Base-by-base conservation (phyloP, 2,113 vertebrate species). In the Melanostigma gelatinosum region DNA sequence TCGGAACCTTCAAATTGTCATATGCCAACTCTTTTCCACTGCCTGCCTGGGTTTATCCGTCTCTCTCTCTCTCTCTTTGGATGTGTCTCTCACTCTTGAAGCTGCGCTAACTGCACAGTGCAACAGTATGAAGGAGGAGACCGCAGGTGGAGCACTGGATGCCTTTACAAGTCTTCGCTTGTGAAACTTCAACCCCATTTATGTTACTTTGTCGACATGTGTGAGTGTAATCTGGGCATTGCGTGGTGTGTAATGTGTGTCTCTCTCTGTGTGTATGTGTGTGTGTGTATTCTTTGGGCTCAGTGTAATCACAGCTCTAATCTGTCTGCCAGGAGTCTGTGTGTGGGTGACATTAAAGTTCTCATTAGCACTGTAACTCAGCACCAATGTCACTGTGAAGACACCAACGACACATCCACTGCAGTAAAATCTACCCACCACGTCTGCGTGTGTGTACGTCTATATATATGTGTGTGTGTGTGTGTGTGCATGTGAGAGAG, bases 311-410 rank as follows among this genome's bases (percentile, higher is more conserved):
- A 82, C 90, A 68, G 81, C 72, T 92, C 92, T 91, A 91, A 92
- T 93, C 87, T 91, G 77, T 91, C 79, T 85, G 90, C 86, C 78
- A 71, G 82, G 86, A 91, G 79, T 90, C 89, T 89, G 79, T 91
- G 88, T 92, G 90, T 92, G 90, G 89, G 88, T 94, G 91, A 94
- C 89, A 93, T 91, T 93, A 87, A 91, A 93, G 92, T 90, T 93
- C 89, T 94, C 91, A 93, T 94, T 93, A 92, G 89, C 93, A 87
- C 88, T 83, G 89, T 82, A 94, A 90, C 89, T 93, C 91, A 88
- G 90, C 88, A 91, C 88, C 88, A 89, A 74, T 87, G 91, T 92
- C 85, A 88, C 86, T 89, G 88, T 80, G 92, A 93, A 92, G 89
- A 88, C 89, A 90, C 89, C 87, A 86, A 52, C 64, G 27, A 89